Evolutionary conservation across 2,888 invertebrate species (phyloP).

Genomic region (Cerastoderma edule): DNA sequence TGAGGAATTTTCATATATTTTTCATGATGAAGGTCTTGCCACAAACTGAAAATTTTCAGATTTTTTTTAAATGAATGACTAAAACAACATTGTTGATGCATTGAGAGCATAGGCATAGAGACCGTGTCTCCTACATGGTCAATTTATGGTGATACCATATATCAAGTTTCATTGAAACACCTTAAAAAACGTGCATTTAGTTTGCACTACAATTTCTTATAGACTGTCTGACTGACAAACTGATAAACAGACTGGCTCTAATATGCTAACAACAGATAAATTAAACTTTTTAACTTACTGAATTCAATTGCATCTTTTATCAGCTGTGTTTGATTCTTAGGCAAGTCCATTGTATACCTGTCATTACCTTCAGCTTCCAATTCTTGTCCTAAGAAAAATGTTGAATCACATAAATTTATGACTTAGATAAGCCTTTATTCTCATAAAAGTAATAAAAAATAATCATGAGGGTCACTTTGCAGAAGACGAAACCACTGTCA

Average conservation of each 20-base stretch:
- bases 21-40: too few species aligned
- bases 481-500: too few species aligned
- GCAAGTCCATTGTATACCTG: slow-evolving; percentile 70
- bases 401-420: too few species aligned
- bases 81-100: too few species aligned
- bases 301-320: slow-evolving; percentile 66
- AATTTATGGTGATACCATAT: too few species aligned
- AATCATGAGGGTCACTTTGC: too few species aligned
- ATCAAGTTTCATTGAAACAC: background rate
- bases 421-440: too few species aligned
- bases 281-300: slow-evolving; percentile 10
- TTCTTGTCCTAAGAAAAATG: slow-evolving; percentile 62
- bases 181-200: background rate
- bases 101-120: too few species aligned
- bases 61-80: too few species aligned
- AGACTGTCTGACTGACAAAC: background rate
- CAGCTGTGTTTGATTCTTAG: slow-evolving; percentile 75
- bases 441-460: too few species aligned
- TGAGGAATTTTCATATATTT: too few species aligned
- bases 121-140: background rate
- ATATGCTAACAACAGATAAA: background rate
- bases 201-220: background rate
- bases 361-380: slow-evolving; percentile 76
- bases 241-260: background rate
- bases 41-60: too few species aligned